Base-by-base conservation (phyloP, 2,797 vertebrate genomes). In the Remorina albescens region DNA sequence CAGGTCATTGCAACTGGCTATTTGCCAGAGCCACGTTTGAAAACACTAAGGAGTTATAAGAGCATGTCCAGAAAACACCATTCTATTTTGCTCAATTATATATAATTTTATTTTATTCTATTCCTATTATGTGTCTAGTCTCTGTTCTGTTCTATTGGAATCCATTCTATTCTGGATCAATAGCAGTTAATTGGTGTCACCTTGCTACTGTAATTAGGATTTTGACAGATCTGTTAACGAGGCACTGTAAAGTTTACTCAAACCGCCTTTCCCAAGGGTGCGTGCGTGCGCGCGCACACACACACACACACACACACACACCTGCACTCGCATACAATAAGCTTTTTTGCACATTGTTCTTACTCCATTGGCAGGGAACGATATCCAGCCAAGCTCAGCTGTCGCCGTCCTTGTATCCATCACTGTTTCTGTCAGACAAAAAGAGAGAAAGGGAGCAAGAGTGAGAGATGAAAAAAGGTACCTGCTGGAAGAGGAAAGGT, bases 311-410 rank as follows among this genome's bases (percentile, higher is more conserved):
- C 46, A 51, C 30, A 39, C 56, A 64, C 50, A 28, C 42, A 50
- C 47, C 44, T 73, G 67, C 69, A 61, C 47, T 47, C 81, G 44
- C 34, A 5, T 18, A 65, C 2, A 80, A 47, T 54, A 74, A 74
- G 83, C 65, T 42, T 72, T 42, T 72, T 66, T 76, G 44, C 65
- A 87, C 72, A 85, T 71, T 86, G 86, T 81, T 88, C 94, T 94
- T 92, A 96, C 95, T 88, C 95, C 95, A 63, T 95, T 95, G 72
- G 93, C 89, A 78, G 95, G 95, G 84, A 95, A 95, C 10, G 95
- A 95, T 90, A 95, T 95, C 95, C 95, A 96, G 74, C 95, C 95
- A 56, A 96, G 94, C 90, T 96, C 95, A 74, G 95, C 95, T 71
- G 94, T 93, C 9, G 95, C 94, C 6, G 95, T 95, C 93, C 95